Percentiles rank a stretch among this genome's conserved stretches.
Conservation (phyloP, 2,888 invertebrate species). For the Microctonus brassicae region DNA sequence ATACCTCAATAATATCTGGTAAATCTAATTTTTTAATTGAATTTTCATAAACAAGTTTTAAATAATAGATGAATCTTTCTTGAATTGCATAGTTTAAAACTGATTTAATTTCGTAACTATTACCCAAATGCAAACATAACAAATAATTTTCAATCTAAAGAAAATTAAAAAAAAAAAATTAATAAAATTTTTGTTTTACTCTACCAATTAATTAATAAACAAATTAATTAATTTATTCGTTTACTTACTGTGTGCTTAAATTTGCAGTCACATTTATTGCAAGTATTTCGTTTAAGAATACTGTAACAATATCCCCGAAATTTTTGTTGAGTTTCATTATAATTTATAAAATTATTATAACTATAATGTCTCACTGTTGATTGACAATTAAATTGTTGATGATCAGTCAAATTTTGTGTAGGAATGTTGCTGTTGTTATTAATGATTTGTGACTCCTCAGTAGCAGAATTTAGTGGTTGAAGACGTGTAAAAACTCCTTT, state of each 20-base stretch:
- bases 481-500: not conserved
- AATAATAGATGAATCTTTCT: not conserved
- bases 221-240: not conserved
- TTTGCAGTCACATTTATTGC: not conserved
- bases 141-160: not conserved
- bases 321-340: not conserved
- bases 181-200: not conserved
- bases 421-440: not conserved
- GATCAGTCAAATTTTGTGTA: too few species aligned
- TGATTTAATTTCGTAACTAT: not conserved
- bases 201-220: not conserved
- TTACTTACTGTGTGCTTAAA: not conserved
- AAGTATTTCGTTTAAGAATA: not conserved
- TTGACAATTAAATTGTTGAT: not conserved
- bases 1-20: conserved; percentile 25
- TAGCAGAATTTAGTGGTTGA: not conserved
- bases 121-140: not conserved
- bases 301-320: not conserved
- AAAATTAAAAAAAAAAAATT: not conserved
- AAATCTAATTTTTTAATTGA: conserved; percentile 15
- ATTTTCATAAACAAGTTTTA: not conserved
- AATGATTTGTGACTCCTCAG: too few species aligned
- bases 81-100: not conserved
- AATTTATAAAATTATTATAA: too few species aligned
- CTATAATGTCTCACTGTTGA: not conserved